These are phyloP conservation scores for Paracentrotus lividus DNA, from an alignment of 53 echinoderm and acorn worm genomes.

Conservation along the genomic window DNA sequence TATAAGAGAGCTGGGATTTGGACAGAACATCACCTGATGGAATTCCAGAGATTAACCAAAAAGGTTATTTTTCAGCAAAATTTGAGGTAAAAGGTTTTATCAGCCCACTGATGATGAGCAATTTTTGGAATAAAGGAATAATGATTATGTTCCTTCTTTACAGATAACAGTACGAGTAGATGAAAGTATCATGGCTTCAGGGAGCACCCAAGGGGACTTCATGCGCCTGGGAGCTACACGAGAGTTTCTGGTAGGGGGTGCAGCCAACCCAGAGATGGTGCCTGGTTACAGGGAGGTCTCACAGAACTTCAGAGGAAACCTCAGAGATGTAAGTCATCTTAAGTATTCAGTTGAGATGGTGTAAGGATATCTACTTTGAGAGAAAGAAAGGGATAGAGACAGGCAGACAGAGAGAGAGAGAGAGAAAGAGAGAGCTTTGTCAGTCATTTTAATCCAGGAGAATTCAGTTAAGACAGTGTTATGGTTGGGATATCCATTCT, in stretches of 20 bases:
- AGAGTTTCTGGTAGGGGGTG: conserved; percentile 93
- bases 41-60: too few species aligned
- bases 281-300: conserved; percentile 78
- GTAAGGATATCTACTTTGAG: background rate
- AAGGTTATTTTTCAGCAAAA: too few species aligned
- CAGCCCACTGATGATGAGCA: too few species aligned
- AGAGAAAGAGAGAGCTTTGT: background rate
- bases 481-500: background rate
- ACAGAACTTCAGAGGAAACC: conserved; percentile 88
- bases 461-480: background rate
- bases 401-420: background rate
- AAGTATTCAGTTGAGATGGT: background rate
- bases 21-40: too few species aligned
- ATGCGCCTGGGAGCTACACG: conserved; percentile 74
- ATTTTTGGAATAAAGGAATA: background rate
- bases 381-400: background rate
- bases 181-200: conserved; percentile 78
- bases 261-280: conserved; percentile 71
- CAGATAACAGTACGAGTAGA: conserved; percentile 89
- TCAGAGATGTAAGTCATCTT: conserved; percentile 87
- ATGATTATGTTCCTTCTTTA: background rate
- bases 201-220: conserved; percentile 81
- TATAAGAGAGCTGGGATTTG: too few species aligned
- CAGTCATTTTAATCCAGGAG: too few species aligned
- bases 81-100: too few species aligned